Base-by-base conservation (phyloP, 1,140 invertebrate genomes). In the Euglossa dilemma region DNA sequence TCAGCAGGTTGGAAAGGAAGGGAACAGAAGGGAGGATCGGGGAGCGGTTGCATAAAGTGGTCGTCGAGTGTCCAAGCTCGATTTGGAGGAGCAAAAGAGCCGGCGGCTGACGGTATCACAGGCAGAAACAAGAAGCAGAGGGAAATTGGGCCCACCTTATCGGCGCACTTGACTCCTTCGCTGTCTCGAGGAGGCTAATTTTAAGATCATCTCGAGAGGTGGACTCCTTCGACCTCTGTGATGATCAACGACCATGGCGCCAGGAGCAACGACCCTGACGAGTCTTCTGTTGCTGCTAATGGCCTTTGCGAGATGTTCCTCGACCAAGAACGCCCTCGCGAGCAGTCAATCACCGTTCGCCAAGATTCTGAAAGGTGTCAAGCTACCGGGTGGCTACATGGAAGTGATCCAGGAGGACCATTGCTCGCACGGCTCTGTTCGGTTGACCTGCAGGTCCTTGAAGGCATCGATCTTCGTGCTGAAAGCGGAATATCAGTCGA, bases 401-500 rank as follows among this genome's bases (percentile, higher is more conserved):
- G 94, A 94, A 63, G 85, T 94, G 36, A 87, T 94, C 9, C 84
- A 93, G 36, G 93, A 94, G 75, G 89, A 90, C 5, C 91, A 89
- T 6, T 94, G 94, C 74, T 94, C 93, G 36, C 88, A 93, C 52
- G 66, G 87, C 0, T 71, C 91, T 1, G 78, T 93, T 0, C 88
- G 93, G 61, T 79, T 94, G 6, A 94, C 93, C n/a, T 91, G 86
- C 86, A 91, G 93, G 28, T 94, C 93, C n/a, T 80, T 94, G 11
- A 90, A 86, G 25, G 92, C 93, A 0, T 92, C 94, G 63, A 89
- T 94, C 12, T 92, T 93, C 77, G 80, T 94, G 23, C 85, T 94
- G 69, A 89, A 93, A 67, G 94, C 93, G 7, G 88, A 91, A 12
- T 94, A 93, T 43, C 70, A 87, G 36, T 72, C 90, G 47, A 93